phyloP scores from a whole-genome alignment of 2,113 vertebrate species.

The Brachyhypopomus occidentalis region DNA sequence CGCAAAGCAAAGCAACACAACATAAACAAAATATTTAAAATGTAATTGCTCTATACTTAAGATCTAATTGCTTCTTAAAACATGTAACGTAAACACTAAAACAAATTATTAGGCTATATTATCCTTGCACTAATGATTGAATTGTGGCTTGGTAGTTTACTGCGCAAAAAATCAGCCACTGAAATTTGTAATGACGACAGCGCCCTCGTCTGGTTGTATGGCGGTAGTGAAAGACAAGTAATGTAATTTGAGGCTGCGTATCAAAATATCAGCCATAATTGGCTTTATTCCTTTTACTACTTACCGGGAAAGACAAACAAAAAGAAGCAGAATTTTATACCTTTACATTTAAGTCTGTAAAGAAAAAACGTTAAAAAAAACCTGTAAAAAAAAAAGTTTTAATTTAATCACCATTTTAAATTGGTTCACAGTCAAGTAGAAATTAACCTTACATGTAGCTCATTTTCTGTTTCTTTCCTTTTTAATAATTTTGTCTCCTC shows the following conservation, averaged over 20 bases:
- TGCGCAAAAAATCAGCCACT: conserved; percentile 8
- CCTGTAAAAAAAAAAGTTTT: neutral
- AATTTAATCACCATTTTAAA: neutral
- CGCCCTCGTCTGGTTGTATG: conserved; percentile 26
- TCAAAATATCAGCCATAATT: too few relatives aligned
- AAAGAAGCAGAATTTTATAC: neutral
- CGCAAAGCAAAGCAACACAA: neutral
- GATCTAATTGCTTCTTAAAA: neutral
- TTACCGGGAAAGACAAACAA: neutral
- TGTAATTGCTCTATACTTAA: neutral
- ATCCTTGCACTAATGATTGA: neutral
- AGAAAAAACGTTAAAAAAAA: neutral
- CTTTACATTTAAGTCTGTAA: too few relatives aligned
- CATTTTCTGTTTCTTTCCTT: conserved; percentile 56
- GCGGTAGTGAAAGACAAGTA: conserved; percentile 19
- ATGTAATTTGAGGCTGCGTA: too few relatives aligned
- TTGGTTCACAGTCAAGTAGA: neutral
- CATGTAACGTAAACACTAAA: neutral
- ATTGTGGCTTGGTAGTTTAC: neutral
- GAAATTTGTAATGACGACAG: conserved; percentile 9
- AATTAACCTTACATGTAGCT: neutral
- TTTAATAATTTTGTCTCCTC: conserved; percentile 53
- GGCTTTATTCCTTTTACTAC: neutral
- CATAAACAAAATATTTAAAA: too few relatives aligned
- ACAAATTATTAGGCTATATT: neutral